These are phyloP conservation scores for Notarius lentiginosus DNA, from an alignment of 2,113 vertebrate genomes.

Conservation along the genomic window DNA sequence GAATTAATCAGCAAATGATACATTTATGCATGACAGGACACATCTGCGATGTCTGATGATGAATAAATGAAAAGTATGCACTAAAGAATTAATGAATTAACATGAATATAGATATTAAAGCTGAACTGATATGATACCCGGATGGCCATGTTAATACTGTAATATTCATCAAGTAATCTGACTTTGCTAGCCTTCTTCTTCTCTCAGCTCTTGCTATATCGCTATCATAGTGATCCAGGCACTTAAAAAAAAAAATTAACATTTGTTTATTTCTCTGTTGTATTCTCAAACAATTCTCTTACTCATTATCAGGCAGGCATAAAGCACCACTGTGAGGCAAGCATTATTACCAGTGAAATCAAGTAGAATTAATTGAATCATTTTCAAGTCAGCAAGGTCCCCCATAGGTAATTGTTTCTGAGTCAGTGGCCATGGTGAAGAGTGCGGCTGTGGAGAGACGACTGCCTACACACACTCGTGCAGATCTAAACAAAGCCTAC, in stretches of 20 bases:
- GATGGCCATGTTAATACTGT: background rate
- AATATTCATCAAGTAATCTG: background rate
- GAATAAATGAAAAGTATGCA: background rate
- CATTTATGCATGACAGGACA: background rate
- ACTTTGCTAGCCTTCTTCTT: background rate
- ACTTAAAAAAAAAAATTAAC: background rate
- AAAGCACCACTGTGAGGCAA: constrained; percentile 49
- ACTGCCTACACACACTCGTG: constrained; percentile 59
- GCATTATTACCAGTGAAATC: constrained; percentile 74
- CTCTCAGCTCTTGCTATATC: background rate
- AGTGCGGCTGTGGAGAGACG: constrained; percentile 38
- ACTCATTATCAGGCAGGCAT: constrained; percentile 5
- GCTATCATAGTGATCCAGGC: background rate
- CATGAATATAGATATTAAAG: background rate
- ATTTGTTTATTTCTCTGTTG: background rate
- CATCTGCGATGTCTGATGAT: background rate
- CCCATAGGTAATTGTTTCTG: constrained; percentile 72
- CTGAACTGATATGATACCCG: background rate
- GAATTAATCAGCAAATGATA: background rate
- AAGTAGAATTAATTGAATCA: constrained; percentile 76
- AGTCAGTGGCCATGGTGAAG: constrained; percentile 69
- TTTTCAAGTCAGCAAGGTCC: constrained; percentile 71
- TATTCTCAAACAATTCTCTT: constrained; percentile 13
- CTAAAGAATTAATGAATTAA: background rate
- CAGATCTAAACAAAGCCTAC: constrained; percentile 67